These are phyloP conservation scores for Rhodinocichla rosea DNA, from an alignment of 2,113 vertebrate genomes.

Conservation along the genomic window DNA sequence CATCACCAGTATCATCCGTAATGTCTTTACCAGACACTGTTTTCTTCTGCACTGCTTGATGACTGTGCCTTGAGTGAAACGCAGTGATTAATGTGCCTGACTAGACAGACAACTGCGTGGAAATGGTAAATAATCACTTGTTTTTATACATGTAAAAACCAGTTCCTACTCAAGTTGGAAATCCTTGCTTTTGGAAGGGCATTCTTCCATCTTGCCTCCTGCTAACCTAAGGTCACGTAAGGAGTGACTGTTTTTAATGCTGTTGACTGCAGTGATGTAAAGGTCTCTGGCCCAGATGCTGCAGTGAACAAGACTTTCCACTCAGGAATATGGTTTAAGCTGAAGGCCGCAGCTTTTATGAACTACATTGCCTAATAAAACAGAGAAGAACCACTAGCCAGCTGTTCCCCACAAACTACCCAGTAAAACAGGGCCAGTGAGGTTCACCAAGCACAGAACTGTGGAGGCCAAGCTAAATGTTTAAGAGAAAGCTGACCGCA, in stretches of 20 bases:
- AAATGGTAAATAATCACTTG: slow-evolving; percentile 43
- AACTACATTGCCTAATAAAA: slow-evolving; percentile 51
- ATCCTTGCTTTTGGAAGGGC: slow-evolving; percentile 20
- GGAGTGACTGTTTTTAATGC: not conserved
- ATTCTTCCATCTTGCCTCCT: slow-evolving; percentile 31
- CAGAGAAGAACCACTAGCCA: slow-evolving; percentile 23
- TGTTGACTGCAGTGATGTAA: slow-evolving; percentile 43
- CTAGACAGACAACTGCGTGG: not conserved
- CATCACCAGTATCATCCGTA: not conserved
- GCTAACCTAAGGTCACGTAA: slow-evolving; percentile 41
- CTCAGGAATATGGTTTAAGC: slow-evolving; percentile 37
- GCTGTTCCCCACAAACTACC: slow-evolving; percentile 22
- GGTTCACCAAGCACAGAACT: slow-evolving; percentile 11
- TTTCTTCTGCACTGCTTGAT: not conserved
- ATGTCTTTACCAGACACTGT: slow-evolving; percentile 32
- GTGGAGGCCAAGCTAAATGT: slow-evolving; percentile 45
- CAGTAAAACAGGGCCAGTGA: slow-evolving; percentile 42
- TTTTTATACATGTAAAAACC: not conserved
- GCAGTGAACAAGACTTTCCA: slow-evolving; percentile 54
- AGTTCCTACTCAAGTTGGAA: slow-evolving; percentile 19
- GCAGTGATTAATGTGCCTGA: not conserved
- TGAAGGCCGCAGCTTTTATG: slow-evolving; percentile 19
- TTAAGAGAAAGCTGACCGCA: slow-evolving; percentile 21
- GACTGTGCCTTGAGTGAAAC: not conserved
- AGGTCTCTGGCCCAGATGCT: not conserved